phyloP scores from a whole-genome alignment of 2,113 vertebrate species.

The Malurus elegans region DNA sequence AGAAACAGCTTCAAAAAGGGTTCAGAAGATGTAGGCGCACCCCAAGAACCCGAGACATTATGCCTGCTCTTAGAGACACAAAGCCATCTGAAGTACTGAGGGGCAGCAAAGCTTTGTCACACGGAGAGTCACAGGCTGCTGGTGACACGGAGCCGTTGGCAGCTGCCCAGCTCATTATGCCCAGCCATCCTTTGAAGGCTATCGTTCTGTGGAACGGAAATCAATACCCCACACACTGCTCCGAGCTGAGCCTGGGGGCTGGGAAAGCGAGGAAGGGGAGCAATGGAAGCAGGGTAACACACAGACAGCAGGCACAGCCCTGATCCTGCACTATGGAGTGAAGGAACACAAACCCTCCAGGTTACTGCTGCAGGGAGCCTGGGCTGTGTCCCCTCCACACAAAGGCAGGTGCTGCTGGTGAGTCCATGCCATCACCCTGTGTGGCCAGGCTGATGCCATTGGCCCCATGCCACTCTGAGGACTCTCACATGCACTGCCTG shows the following conservation, averaged over 20 bases:
- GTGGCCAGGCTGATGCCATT: neutral
- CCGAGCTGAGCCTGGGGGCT: neutral
- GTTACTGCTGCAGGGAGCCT: neutral
- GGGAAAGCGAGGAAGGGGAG: neutral
- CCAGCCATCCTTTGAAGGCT: conserved; percentile 12
- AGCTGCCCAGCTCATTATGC: conserved; percentile 44
- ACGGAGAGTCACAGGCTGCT: neutral
- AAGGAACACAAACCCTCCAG: neutral
- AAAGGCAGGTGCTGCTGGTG: neutral
- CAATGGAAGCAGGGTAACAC: fast-evolving
- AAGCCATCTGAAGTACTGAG: conserved; percentile 30
- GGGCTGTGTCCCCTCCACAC: neutral
- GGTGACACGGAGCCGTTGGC: neutral
- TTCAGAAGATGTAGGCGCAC: neutral
- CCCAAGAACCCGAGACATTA: neutral
- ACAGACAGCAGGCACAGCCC: neutral
- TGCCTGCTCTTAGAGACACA: neutral
- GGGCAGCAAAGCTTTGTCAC: conserved; percentile 6
- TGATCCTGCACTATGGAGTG: neutral
- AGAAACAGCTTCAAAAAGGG: conserved; percentile 23
- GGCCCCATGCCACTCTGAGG: neutral
- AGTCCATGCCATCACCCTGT: neutral
- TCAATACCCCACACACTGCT: neutral
- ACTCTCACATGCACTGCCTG: neutral
- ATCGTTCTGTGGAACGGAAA: neutral